A percentile compares a stretch with the other conserved stretches of the same genome.
These are phyloP conservation scores for Candidula unifasciata DNA, from an alignment of 2,888 invertebrate species.

Conservation along the genomic window DNA sequence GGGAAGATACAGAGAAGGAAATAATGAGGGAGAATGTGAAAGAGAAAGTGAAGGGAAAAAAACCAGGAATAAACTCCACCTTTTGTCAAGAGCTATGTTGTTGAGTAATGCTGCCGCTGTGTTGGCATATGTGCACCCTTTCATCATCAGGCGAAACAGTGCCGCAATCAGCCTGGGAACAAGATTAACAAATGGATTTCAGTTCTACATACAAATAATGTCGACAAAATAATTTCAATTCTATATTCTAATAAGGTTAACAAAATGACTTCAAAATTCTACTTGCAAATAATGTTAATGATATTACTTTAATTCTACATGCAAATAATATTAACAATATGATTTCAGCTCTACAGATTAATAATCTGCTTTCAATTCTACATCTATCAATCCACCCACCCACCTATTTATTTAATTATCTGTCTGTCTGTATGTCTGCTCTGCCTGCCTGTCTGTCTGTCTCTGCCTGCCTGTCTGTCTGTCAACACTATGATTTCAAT, in stretches of 20 bases:
- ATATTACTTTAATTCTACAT: too few species aligned
- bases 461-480: too few species aligned
- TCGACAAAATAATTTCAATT: not conserved
- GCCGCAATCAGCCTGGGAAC: slow-evolving; percentile 60
- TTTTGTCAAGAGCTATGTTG: slow-evolving; percentile 70
- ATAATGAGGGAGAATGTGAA: too few species aligned
- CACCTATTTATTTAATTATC: not conserved
- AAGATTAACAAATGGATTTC: not conserved
- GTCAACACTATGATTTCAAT: too few species aligned
- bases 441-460: too few species aligned
- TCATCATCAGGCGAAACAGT: slow-evolving; percentile 62
- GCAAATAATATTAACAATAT: too few species aligned
- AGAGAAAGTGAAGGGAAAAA: not conserved
- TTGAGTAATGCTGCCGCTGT: slow-evolving; percentile 66
- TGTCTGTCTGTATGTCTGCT: too few species aligned
- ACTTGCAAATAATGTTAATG: too few species aligned
- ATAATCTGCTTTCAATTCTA: not conserved
- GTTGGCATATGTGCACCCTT: slow-evolving; percentile 57
- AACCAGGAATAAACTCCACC: slow-evolving; percentile 55
- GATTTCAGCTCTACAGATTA: not conserved
- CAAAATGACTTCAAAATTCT: too few species aligned
- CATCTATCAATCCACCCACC: not conserved
- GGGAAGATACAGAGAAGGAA: too few species aligned
- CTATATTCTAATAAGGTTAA: not conserved
- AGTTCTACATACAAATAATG: too few species aligned